These are phyloP conservation scores for Spisula solida DNA, from an alignment of 2,888 invertebrate species.

Conservation along the genomic window DNA sequence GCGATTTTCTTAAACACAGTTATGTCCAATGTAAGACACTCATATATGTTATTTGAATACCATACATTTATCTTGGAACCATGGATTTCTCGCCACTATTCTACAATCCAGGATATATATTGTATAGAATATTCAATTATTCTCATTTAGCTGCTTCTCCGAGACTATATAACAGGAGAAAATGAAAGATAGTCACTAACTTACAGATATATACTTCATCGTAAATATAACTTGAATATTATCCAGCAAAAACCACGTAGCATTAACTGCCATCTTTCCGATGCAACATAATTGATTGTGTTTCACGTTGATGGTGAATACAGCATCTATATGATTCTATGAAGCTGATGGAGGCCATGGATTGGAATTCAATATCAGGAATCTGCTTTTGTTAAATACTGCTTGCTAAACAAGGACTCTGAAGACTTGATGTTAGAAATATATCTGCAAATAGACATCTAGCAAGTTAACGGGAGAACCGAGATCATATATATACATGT, in stretches of 20 bases:
- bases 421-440: background rate
- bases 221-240: conserved; percentile 18
- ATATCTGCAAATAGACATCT: background rate
- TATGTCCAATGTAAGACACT: too few species aligned
- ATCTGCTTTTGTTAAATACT: background rate
- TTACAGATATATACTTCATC: background rate
- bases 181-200: background rate
- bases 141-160: background rate
- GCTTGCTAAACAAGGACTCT: background rate
- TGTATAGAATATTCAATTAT: background rate
- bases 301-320: background rate
- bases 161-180: background rate
- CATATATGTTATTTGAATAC: too few species aligned
- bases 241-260: background rate
- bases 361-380: conserved; percentile 14
- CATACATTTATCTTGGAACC: background rate
- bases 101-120: background rate
- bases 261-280: conserved; percentile 9
- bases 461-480: background rate
- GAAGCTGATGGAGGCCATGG: background rate
- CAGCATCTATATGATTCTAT: conserved; percentile 7
- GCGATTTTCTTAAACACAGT: too few species aligned
- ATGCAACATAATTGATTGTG: conserved; percentile 14
- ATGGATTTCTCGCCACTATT: background rate
- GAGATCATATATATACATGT: too few species aligned